A percentile compares a stretch with the other conserved stretches of the same genome.
Conservation (phyloP, 1,140 invertebrate genomes). For the Drosophila auraria region DNA sequence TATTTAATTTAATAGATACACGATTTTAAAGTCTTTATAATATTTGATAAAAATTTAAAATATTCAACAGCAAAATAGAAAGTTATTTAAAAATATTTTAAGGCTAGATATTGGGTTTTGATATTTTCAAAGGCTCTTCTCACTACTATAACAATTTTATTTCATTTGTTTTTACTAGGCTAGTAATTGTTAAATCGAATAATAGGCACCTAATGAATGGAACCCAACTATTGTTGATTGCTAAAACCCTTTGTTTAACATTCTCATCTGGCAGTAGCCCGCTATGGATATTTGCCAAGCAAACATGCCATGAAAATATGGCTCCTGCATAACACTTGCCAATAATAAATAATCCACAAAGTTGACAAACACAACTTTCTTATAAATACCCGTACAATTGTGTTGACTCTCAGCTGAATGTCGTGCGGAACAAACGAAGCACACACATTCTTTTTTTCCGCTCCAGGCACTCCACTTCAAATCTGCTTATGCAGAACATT, state of each 20-base stretch:
- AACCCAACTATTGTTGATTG: background rate
- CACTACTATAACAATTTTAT: too few species aligned
- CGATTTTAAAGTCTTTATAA: too few species aligned
- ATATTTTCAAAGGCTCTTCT: too few species aligned
- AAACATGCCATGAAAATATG: background rate
- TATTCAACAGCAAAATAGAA: too few species aligned
- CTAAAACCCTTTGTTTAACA: background rate
- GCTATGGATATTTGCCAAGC: constrained; percentile 1
- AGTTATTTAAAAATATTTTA: too few species aligned
- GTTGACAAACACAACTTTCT: background rate
- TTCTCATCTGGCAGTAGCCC: background rate
- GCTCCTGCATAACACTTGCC: constrained; percentile 7
- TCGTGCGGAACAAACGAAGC: background rate
- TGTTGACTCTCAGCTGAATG: background rate
- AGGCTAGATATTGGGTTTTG: too few species aligned
- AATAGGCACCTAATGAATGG: background rate
- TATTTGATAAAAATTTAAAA: too few species aligned
- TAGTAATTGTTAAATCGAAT: background rate
- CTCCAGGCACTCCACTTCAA: constrained; percentile 14
- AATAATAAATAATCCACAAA: constrained; percentile 5
- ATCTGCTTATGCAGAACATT: constrained; percentile 48
- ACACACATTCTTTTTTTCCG: constrained; percentile 3
- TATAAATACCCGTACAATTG: constrained; percentile 14
- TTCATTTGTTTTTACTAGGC: too few species aligned
- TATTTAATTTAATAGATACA: background rate